These are phyloP conservation scores for Pangasianodon hypophthalmus DNA, from an alignment of 2,113 vertebrate species.

Conservation along the genomic window DNA sequence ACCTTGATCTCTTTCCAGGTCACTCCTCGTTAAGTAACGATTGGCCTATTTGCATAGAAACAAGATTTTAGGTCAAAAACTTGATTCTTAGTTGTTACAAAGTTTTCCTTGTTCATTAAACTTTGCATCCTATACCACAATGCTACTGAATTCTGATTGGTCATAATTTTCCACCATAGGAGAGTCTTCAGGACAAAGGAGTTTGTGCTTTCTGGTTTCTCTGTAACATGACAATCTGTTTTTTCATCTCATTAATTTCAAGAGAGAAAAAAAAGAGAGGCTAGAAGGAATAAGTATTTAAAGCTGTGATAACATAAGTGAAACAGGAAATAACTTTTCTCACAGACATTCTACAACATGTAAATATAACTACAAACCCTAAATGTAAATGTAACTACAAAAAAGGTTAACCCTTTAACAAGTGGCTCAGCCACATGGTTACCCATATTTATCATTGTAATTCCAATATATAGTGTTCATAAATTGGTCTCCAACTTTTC, in stretches of 20 bases:
- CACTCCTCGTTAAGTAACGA: neutral
- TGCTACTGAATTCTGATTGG: neutral
- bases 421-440: neutral
- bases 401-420: neutral
- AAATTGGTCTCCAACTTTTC: neutral
- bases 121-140: neutral
- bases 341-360: neutral
- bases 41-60: neutral
- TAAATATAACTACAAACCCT: neutral
- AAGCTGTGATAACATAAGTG: neutral
- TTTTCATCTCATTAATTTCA: neutral
- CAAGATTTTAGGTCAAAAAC: neutral
- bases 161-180: neutral
- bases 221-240: neutral
- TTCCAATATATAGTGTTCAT: neutral
- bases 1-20: conserved; percentile 51
- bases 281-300: neutral
- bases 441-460: neutral
- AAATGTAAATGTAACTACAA: neutral
- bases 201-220: neutral
- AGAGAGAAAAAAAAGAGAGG: neutral
- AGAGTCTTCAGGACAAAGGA: neutral
- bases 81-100: neutral
- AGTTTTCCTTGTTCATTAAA: neutral
- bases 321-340: neutral